Percentiles rank a stretch among this genome's conserved stretches.
Evolutionary conservation across 1,140 invertebrate species (phyloP).

Genomic region (Cardiocondyla obscurior): DNA sequence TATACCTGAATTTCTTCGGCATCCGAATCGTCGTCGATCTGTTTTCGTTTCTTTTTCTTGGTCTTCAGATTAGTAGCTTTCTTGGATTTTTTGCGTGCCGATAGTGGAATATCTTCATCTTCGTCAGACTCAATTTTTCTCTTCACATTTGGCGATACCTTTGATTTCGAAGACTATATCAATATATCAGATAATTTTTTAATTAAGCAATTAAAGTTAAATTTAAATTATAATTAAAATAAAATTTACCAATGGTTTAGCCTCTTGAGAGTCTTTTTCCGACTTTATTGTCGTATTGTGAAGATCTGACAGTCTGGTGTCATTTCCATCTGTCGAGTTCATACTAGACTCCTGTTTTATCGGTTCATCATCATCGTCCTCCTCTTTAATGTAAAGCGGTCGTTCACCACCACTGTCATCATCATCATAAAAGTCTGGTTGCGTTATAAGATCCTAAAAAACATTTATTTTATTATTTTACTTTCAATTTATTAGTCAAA

Average conservation of each 20-base stretch:
- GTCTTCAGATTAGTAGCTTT: constrained; percentile 86
- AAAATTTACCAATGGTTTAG: constrained; percentile 88
- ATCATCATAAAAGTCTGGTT: constrained; percentile 82
- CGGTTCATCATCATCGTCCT: constrained; percentile 79
- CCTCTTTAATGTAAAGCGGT: constrained; percentile 81
- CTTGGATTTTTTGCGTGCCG: constrained; percentile 88
- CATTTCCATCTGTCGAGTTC: constrained; percentile 79
- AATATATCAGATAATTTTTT: neutral
- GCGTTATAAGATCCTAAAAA: constrained; percentile 73
- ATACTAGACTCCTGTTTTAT: constrained; percentile 75
- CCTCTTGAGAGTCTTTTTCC: constrained; percentile 88
- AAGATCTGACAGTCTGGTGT: constrained; percentile 82
- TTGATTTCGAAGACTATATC: constrained; percentile 75
- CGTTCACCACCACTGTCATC: constrained; percentile 81
- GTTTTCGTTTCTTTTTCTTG: constrained; percentile 86
- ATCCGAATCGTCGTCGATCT: constrained; percentile 86
- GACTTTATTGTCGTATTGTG: constrained; percentile 82
- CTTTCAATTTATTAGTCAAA: neutral
- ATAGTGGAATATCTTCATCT: constrained; percentile 88
- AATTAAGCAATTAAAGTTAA: constrained; percentile 2
- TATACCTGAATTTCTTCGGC: constrained; percentile 73
- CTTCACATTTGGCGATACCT: constrained; percentile 74
- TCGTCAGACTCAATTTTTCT: constrained; percentile 84
- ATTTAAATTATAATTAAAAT: constrained; percentile 7
- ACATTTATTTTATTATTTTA: neutral